Evolutionary conservation across 1,140 invertebrate genomes (phyloP).

Genomic region (Nymphalis io): DNA sequence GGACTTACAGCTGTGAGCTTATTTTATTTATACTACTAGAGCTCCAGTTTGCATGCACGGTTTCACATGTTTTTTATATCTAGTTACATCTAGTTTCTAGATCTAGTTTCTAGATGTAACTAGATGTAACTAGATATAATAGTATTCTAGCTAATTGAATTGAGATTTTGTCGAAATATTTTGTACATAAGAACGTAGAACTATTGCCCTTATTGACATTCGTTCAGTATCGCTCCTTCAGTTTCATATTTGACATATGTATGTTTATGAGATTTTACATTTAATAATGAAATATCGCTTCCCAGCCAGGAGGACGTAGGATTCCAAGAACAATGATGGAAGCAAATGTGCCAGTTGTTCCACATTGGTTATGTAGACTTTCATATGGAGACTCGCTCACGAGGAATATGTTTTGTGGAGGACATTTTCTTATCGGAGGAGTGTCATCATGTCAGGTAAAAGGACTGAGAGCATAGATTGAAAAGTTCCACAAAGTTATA

Average conservation of each 20-base stretch:
- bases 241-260: too few species aligned
- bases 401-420: constrained; percentile 75
- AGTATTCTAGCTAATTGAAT: neutral
- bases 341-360: constrained; percentile 71
- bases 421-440: constrained; percentile 74
- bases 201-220: too few species aligned
- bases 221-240: too few species aligned
- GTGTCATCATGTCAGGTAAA: constrained; percentile 76
- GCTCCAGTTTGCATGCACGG: too few species aligned
- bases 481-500: neutral
- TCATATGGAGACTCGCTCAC: constrained; percentile 71
- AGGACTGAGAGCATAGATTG: neutral
- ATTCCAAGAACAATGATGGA: constrained; percentile 72
- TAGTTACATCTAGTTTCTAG: too few species aligned
- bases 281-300: neutral
- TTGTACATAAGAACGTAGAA: too few species aligned
- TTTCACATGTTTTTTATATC: too few species aligned
- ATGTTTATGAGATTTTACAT: too few species aligned
- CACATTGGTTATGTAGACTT: constrained; percentile 69
- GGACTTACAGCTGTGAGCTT: constrained; percentile 70
- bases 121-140: too few species aligned
- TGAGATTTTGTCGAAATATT: too few species aligned
- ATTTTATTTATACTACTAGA: constrained; percentile 7
- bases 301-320: constrained; percentile 58
- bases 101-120: too few species aligned